Conservation (phyloP, 2,888 invertebrate genomes). For the Campoletis raptor region DNA sequence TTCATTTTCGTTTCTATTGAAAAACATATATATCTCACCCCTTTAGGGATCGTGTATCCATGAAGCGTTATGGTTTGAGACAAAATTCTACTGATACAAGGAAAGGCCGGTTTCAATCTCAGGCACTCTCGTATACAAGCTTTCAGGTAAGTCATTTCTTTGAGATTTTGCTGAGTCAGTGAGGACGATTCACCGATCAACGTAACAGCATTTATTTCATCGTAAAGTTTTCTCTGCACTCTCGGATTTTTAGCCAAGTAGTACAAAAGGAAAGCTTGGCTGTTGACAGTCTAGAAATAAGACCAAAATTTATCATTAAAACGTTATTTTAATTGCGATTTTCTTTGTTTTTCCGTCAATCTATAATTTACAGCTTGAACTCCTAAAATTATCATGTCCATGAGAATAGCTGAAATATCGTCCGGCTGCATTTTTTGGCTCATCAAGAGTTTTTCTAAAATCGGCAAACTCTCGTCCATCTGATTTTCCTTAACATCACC, state of each 20-base stretch:
- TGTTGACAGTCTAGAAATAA: slow-evolving; percentile 86
- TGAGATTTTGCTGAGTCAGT: slow-evolving; percentile 77
- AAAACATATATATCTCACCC: no score
- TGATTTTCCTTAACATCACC: slow-evolving; percentile 55
- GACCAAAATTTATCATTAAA: not conserved
- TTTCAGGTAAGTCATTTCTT: slow-evolving; percentile 86
- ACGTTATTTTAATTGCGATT: not conserved
- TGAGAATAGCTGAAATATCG: slow-evolving; percentile 88
- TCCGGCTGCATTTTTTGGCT: slow-evolving; percentile 87
- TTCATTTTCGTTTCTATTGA: no score
- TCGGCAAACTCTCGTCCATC: slow-evolving; percentile 77
- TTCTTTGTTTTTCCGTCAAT: not conserved
- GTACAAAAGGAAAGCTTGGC: slow-evolving; percentile 88
- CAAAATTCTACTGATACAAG: slow-evolving; percentile 87
- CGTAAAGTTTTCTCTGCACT: slow-evolving; percentile 87
- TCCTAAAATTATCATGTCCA: slow-evolving; percentile 89
- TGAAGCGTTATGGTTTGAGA: slow-evolving; percentile 87
- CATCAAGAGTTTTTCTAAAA: slow-evolving; percentile 87
- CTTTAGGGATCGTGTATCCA: slow-evolving; percentile 86
- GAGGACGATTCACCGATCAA: slow-evolving; percentile 82
- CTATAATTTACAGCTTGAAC: slow-evolving; percentile 87
- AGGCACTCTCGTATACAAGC: slow-evolving; percentile 89
- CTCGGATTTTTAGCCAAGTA: slow-evolving; percentile 89
- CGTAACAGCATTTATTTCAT: slow-evolving; percentile 86
- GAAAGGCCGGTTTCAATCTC: slow-evolving; percentile 89